These are phyloP conservation scores for Streptopelia turtur DNA, from an alignment of 2,797 vertebrate species.

Conservation along the genomic window DNA sequence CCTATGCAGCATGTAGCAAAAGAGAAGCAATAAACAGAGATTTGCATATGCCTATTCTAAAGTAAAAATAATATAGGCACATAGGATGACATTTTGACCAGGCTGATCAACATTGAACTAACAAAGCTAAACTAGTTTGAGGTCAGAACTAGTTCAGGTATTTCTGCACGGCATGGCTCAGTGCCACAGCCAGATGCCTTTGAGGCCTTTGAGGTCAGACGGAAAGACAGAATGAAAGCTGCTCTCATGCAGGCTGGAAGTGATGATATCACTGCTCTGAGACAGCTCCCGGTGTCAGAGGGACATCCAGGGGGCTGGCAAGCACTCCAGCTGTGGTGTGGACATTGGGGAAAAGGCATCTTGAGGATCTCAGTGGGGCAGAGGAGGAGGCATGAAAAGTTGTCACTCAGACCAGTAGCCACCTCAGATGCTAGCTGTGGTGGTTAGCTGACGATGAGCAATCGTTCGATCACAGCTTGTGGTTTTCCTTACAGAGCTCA, in stretches of 20 bases:
- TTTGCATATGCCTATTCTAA: background rate
- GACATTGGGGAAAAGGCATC: background rate
- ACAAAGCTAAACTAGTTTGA: background rate
- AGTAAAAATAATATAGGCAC: background rate
- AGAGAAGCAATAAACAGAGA: background rate
- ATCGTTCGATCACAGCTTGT: background rate
- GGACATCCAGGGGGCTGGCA: background rate
- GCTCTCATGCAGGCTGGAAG: background rate
- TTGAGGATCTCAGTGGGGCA: background rate
- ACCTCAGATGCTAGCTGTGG: background rate
- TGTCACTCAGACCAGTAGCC: background rate
- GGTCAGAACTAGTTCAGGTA: background rate
- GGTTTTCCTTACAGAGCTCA: slow-evolving; percentile 7
- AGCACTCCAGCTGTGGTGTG: background rate
- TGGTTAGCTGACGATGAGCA: background rate
- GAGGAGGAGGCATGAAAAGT: background rate
- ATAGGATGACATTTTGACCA: background rate
- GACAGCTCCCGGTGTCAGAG: background rate
- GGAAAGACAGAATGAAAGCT: background rate
- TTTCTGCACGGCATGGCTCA: background rate
- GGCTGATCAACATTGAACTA: background rate
- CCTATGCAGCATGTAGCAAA: background rate
- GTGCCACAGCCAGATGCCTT: background rate
- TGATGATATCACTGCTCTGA: background rate
- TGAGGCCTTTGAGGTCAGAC: background rate